These are phyloP conservation scores for Ostrea edulis DNA, from an alignment of 1,140 invertebrate genomes.

Conservation along the genomic window DNA sequence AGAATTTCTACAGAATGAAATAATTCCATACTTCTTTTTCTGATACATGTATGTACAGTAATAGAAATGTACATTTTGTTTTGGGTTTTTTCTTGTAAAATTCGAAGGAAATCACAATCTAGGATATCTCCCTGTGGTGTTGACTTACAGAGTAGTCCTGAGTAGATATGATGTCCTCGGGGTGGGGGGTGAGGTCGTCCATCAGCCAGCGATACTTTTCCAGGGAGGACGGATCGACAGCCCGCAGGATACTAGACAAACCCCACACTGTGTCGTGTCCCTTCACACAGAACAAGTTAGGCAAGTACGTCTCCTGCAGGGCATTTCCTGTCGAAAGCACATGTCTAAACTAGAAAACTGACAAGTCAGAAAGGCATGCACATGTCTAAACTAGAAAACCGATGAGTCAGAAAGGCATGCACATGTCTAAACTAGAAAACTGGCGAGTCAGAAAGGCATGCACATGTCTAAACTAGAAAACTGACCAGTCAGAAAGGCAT, in stretches of 20 bases:
- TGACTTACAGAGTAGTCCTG: constrained; percentile 72
- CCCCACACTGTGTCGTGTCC: constrained; percentile 69
- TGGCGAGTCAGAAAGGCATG: not conserved
- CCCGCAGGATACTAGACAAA: constrained; percentile 67
- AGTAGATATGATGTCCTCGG: constrained; percentile 62
- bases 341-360: not conserved
- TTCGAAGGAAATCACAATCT: no score
- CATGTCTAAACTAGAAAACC: not conserved
- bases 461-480: not conserved
- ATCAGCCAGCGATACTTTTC: constrained; percentile 72
- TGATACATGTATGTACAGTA: no score
- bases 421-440: not conserved
- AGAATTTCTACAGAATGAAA: not conserved
- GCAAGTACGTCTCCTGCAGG: constrained; percentile 66
- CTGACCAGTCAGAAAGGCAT: not conserved
- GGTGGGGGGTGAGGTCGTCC: constrained; percentile 70
- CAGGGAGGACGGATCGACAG: constrained; percentile 63
- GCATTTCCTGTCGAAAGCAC: constrained; percentile 63
- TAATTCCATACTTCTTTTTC: no score
- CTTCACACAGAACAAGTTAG: constrained; percentile 67
- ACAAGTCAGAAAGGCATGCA: not conserved
- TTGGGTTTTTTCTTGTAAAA: no score
- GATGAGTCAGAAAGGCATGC: not conserved
- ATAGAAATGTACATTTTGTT: no score
- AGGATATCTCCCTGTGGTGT: not conserved